A percentile compares a stretch with the other conserved stretches of the same genome.
Conservation (phyloP, 2,888 invertebrate species). For the Linnaemya tessellans region DNA sequence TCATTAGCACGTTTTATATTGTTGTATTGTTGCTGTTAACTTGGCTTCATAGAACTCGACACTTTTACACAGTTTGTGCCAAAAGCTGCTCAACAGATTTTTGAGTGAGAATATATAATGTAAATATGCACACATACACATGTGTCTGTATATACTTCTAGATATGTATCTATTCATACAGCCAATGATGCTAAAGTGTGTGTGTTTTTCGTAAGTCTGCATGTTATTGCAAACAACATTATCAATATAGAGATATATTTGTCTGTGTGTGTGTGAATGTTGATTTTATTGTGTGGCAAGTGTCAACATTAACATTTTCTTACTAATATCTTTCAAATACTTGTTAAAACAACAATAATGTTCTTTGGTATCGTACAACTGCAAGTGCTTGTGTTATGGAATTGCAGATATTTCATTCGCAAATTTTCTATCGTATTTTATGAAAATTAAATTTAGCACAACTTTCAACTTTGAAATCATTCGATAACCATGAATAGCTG, state of each 20-base stretch:
- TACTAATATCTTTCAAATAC: conserved; percentile 51
- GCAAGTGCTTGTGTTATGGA: not conserved
- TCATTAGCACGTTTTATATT: conserved; percentile 70
- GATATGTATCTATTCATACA: not conserved
- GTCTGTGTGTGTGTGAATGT: not conserved
- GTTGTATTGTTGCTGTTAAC: conserved; percentile 38
- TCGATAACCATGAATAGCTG: too few relatives aligned
- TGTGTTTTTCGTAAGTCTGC: not conserved
- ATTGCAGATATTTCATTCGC: not conserved
- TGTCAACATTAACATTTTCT: conserved; percentile 60
- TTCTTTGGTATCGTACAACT: not conserved
- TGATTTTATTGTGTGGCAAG: conserved; percentile 53
- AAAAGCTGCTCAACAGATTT: conserved; percentile 42
- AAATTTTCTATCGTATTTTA: too few relatives aligned
- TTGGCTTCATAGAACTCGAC: conserved; percentile 8
- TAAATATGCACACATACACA: not conserved
- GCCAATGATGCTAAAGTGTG: not conserved
- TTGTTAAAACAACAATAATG: not conserved
- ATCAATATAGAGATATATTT: conserved; percentile 36
- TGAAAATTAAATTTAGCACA: too few relatives aligned
- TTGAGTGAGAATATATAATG: conserved; percentile 19
- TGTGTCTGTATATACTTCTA: not conserved
- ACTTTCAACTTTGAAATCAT: too few relatives aligned
- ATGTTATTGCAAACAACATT: conserved; percentile 24
- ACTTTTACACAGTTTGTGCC: conserved; percentile 28